Evolutionary conservation across 2,113 vertebrate genomes (phyloP).

Genomic region (Desmodus rotundus): DNA sequence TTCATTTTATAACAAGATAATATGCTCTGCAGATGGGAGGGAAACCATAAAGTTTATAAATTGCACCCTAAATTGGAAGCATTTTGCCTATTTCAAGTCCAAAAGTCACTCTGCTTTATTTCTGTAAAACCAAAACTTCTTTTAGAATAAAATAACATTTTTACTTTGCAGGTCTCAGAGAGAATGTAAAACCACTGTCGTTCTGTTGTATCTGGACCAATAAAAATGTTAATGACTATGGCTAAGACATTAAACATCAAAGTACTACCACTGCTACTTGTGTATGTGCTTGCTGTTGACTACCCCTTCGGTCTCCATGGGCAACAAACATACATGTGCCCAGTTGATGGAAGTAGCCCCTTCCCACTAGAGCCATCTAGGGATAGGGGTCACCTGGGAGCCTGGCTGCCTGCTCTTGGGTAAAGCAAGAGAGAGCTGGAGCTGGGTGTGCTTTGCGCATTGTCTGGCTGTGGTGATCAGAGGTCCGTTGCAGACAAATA

Average conservation of each 20-base stretch:
- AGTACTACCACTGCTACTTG: background rate
- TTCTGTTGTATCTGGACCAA: background rate
- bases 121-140: constrained; percentile 28
- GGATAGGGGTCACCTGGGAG: background rate
- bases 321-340: background rate
- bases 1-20: background rate
- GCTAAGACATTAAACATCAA: background rate
- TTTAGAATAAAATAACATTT: background rate
- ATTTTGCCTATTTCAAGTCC: background rate
- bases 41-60: background rate
- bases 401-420: background rate
- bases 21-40: background rate
- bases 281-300: background rate
- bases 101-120: background rate
- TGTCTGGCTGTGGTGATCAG: background rate
- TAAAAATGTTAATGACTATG: background rate
- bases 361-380: background rate
- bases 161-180: constrained; percentile 1
- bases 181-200: background rate
- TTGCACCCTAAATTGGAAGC: background rate
- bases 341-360: background rate
- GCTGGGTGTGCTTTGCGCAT: background rate
- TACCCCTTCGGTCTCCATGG: background rate
- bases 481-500: background rate
- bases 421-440: background rate